These are phyloP conservation scores for Aporophyla nigra DNA, from an alignment of 2,888 invertebrate species.

Conservation along the genomic window DNA sequence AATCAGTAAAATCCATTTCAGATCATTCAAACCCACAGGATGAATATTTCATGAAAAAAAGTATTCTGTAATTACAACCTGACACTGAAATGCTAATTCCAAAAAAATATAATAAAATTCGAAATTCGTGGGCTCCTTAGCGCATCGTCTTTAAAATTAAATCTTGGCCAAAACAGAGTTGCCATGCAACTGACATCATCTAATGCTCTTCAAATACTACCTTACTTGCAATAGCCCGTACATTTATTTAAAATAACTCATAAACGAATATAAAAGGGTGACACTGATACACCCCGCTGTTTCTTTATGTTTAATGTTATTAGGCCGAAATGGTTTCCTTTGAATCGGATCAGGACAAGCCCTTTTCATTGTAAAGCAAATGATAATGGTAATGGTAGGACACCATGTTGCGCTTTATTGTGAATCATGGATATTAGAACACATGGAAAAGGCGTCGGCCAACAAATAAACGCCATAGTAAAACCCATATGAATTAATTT, in stretches of 20 bases:
- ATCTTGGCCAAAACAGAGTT: background rate
- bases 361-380: slow-evolving; percentile 87
- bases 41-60: too few relatives aligned
- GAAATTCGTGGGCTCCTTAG: too few relatives aligned
- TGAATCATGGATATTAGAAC: slow-evolving; percentile 64
- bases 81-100: too few relatives aligned
- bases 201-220: slow-evolving; percentile 42
- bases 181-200: slow-evolving; percentile 10
- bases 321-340: slow-evolving; percentile 83
- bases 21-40: too few relatives aligned
- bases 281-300: slow-evolving; percentile 88
- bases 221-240: slow-evolving; percentile 57
- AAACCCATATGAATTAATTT: slow-evolving; percentile 56
- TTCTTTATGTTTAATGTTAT: slow-evolving; percentile 89
- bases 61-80: too few relatives aligned
- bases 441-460: slow-evolving; percentile 68
- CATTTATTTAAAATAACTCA: slow-evolving; percentile 76
- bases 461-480: slow-evolving; percentile 59
- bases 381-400: slow-evolving; percentile 87
- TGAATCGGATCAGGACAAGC: slow-evolving; percentile 82
- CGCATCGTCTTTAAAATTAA: background rate
- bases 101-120: too few relatives aligned
- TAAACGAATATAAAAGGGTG: slow-evolving; percentile 85
- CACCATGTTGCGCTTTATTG: slow-evolving; percentile 87
- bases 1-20: too few relatives aligned